Percentiles rank a stretch among this genome's conserved stretches.
Conservation (phyloP, 2,113 vertebrate species). For the Colaptes auratus region DNA sequence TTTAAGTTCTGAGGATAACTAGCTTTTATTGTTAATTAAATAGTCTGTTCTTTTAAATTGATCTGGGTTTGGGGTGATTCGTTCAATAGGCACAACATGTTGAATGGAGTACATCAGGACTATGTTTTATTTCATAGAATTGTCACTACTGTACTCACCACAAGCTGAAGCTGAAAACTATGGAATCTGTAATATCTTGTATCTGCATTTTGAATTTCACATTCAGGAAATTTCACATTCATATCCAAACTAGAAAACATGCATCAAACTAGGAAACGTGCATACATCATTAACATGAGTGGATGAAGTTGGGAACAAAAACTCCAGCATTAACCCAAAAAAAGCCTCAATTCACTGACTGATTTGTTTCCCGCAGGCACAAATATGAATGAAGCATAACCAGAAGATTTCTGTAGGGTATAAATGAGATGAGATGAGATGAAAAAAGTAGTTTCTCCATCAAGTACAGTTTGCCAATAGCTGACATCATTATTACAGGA, state of each 20-base stretch:
- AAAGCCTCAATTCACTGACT: neutral
- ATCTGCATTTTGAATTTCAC: neutral
- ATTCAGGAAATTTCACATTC: neutral
- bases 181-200: neutral
- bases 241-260: neutral
- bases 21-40: neutral
- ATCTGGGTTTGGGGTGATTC: neutral
- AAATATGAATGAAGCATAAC: slow-evolving; percentile 7
- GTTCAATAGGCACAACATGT: neutral
- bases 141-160: neutral
- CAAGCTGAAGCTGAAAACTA: neutral
- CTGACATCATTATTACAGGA: slow-evolving; percentile 11
- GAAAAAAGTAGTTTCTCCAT: neutral
- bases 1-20: neutral
- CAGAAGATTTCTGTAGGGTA: slow-evolving; percentile 26
- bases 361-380: slow-evolving; percentile 20
- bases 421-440: slow-evolving; percentile 24
- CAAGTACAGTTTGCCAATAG: slow-evolving; percentile 18
- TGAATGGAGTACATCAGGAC: neutral
- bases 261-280: neutral
- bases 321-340: neutral
- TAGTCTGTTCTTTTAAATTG: neutral
- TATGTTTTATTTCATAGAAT: neutral
- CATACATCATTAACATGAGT: neutral
- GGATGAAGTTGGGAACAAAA: slow-evolving; percentile 13